phyloP scores from a whole-genome alignment of 2,888 invertebrate species.

The Drosophila cognata region DNA sequence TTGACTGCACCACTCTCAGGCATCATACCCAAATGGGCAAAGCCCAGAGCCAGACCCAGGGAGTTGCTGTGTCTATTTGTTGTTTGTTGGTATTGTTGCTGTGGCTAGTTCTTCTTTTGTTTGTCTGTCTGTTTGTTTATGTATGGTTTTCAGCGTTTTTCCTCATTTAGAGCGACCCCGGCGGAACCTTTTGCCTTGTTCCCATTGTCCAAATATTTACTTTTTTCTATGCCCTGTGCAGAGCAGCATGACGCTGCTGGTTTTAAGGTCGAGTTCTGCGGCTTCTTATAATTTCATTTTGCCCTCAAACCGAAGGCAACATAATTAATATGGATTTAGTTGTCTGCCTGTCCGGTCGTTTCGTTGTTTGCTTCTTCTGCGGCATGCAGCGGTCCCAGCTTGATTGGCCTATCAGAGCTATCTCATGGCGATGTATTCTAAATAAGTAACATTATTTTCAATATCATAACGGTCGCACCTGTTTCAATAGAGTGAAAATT shows the following conservation, averaged over 20 bases:
- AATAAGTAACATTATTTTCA: constrained; percentile 62
- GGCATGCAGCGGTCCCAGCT: constrained; percentile 20
- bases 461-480: constrained; percentile 69
- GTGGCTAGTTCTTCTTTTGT: constrained; percentile 45
- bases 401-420: constrained; percentile 45
- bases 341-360: constrained; percentile 27
- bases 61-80: not conserved
- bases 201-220: constrained; percentile 76
- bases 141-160: constrained; percentile 55
- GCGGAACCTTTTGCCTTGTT: constrained; percentile 60
- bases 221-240: constrained; percentile 44
- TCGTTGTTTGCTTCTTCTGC: constrained; percentile 28
- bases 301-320: constrained; percentile 41
- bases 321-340: constrained; percentile 75
- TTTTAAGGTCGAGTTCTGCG: constrained; percentile 61
- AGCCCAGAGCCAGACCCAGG: constrained; percentile 29
- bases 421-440: constrained; percentile 60
- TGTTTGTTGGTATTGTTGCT: constrained; percentile 29
- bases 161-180: constrained; percentile 55
- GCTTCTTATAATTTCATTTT: constrained; percentile 73
- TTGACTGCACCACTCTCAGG: constrained; percentile 52
- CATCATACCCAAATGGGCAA: constrained; percentile 17
- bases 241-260: constrained; percentile 70
- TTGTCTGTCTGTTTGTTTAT: constrained; percentile 52
- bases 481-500: constrained; percentile 55